phyloP scores from a whole-genome alignment of 2,888 invertebrate species.

The Drosophila histrio region DNA sequence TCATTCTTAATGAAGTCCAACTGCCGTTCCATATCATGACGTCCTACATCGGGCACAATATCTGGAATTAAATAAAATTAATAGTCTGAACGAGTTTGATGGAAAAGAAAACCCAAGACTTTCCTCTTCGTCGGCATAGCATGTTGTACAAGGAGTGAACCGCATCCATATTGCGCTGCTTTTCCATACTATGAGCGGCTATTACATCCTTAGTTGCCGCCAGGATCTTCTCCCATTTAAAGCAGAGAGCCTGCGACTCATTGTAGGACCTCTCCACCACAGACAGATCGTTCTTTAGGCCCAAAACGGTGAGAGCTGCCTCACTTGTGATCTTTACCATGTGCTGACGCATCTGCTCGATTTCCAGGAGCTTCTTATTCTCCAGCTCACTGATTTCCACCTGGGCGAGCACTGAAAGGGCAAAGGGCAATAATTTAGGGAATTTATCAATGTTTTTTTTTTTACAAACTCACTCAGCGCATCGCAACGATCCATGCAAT shows the following conservation, averaged over 20 bases:
- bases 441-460: background rate
- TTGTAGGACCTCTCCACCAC: slow-evolving; percentile 80
- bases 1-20: slow-evolving; percentile 82
- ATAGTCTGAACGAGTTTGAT: background rate
- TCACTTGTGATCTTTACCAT: slow-evolving; percentile 83
- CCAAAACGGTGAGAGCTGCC: slow-evolving; percentile 80
- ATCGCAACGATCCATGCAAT: slow-evolving; percentile 83
- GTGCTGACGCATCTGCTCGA: slow-evolving; percentile 81
- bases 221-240: slow-evolving; percentile 82
- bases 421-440: background rate
- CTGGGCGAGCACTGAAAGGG: slow-evolving; percentile 82
- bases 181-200: slow-evolving; percentile 65
- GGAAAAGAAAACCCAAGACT: background rate
- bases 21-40: slow-evolving; percentile 60
- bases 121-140: slow-evolving; percentile 75
- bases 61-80: slow-evolving; percentile 25
- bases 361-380: slow-evolving; percentile 73
- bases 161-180: slow-evolving; percentile 75
- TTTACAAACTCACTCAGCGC: slow-evolving; percentile 81
- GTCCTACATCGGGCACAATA: background rate
- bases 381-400: slow-evolving; percentile 81
- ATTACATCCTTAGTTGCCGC: slow-evolving; percentile 75
- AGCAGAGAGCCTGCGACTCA: slow-evolving; percentile 71
- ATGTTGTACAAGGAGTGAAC: slow-evolving; percentile 74
- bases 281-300: slow-evolving; percentile 82